A percentile compares a stretch with the other conserved stretches of the same genome.
phyloP scores from a whole-genome alignment of 2,888 invertebrate genomes.

The Netelia fuscicornis region DNA sequence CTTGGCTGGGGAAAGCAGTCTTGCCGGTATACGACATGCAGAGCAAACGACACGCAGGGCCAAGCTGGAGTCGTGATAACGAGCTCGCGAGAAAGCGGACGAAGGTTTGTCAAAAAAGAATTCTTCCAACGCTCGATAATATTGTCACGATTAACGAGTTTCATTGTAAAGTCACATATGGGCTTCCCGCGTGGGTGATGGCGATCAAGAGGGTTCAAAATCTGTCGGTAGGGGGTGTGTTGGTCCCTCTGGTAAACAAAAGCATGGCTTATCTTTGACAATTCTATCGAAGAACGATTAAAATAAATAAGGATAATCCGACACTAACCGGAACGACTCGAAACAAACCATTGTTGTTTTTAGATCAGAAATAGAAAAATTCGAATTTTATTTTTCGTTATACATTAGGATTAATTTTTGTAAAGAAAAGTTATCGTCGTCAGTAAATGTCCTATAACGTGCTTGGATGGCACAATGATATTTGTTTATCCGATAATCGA shows the following conservation, averaged over 20 bases:
- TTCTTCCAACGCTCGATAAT: background rate
- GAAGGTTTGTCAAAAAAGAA: conserved; percentile 88
- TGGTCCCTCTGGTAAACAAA: too few species aligned
- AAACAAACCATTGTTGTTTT: too few species aligned
- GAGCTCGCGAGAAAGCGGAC: conserved; percentile 94
- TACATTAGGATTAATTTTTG: too few species aligned
- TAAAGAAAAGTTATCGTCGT: background rate
- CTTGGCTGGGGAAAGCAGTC: conserved; percentile 72
- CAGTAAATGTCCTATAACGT: background rate
- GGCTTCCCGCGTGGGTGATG: background rate
- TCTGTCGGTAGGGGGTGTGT: too few species aligned
- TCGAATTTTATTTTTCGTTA: too few species aligned
- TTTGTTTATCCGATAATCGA: background rate
- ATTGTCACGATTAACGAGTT: background rate
- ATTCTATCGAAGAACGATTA: too few species aligned
- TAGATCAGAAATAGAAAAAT: too few species aligned
- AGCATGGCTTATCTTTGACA: too few species aligned
- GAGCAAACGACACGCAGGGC: conserved; percentile 68
- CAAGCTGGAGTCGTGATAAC: conserved; percentile 96
- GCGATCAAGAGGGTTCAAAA: too few species aligned
- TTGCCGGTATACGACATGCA: conserved; percentile 75
- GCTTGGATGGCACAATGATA: background rate
- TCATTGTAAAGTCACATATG: background rate
- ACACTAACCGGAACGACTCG: too few species aligned
- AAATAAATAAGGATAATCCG: too few species aligned